Evolutionary conservation across 2,797 vertebrate genomes (phyloP).

Genomic region (Eidolon dupreanum): DNA sequence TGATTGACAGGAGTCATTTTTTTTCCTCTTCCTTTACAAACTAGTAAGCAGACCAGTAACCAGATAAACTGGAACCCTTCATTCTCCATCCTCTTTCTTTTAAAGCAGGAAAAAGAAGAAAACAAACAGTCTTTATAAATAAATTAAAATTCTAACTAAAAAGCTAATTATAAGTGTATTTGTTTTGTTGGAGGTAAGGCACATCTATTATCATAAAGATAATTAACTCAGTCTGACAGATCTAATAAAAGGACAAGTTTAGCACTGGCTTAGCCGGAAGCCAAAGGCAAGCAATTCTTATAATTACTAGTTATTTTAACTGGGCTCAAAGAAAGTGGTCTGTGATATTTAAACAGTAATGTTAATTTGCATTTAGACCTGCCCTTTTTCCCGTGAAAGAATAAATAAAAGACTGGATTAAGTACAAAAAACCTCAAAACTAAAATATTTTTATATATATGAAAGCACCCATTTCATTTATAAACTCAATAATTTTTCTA

Average conservation of each 20-base stretch:
- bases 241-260: constrained; percentile 92
- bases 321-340: constrained; percentile 90
- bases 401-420: constrained; percentile 84
- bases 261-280: constrained; percentile 90
- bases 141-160: constrained; percentile 91
- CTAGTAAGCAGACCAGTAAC: constrained; percentile 70
- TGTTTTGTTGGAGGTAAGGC: constrained; percentile 92
- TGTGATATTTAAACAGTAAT: constrained; percentile 91
- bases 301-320: constrained; percentile 93
- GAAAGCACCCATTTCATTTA: constrained; percentile 58
- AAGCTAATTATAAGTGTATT: constrained; percentile 92
- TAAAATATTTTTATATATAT: constrained; percentile 60
- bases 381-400: constrained; percentile 80
- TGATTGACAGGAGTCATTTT: not conserved
- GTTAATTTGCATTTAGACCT: constrained; percentile 90
- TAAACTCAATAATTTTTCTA: constrained; percentile 71
- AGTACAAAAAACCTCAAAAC: constrained; percentile 71
- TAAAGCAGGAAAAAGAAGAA: constrained; percentile 81
- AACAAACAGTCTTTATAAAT: constrained; percentile 89
- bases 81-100: constrained; percentile 39
- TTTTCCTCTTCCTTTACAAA: constrained; percentile 44
- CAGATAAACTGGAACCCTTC: constrained; percentile 70
- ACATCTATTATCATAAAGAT: constrained; percentile 93
- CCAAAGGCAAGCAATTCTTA: constrained; percentile 92
- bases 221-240: constrained; percentile 93